Base-by-base conservation (phyloP, 2,113 vertebrate genomes). In the Falco punctatus region DNA sequence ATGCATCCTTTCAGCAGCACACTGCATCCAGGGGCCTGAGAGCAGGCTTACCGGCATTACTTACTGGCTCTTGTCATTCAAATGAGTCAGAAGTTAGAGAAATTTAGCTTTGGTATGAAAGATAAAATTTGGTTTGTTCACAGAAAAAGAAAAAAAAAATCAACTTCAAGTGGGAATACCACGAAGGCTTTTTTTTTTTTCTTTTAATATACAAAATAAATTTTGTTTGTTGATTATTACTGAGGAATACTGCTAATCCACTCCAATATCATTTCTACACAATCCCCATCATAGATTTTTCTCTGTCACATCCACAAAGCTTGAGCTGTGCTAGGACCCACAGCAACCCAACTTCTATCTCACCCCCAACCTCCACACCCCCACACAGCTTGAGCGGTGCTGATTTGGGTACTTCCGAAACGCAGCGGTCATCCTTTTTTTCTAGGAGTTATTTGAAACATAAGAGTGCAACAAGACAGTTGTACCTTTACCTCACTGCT, bases 351-450 rank as follows among this genome's bases (percentile, higher is more conserved):
- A 3, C 27, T 59, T 10, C 42, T 20, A 1, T 7, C 40, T 18
- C n/a, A 38, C 4, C 20, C 48, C n/a, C 38, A 18, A 0, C 8
- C 33, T 1, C 6, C 5, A 19, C 0, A 12, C 0, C 46, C 0
- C 46, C 59, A 7, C 0, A 0, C 15, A 12, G 7, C 20, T 28
- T 2, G 13, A 27, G 42, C 35, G 40, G 7, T 6, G 13, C 5
- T 30, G 11, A 3, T 78, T 6, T 13, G n/a, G 40, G 1, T 14
- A 18, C 15, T 18, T 15, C 48, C 81, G 54, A n/a, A 54, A 1
- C 8, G 38, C 38, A 38, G 9, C 9, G 38, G 38, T 22, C 48
- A 11, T 6, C 6, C 3, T 46, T 1, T 4, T 10, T 7, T 11
- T 6, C 20, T 26, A 13, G 16, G 21, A 10, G 9, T 10, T 54